Evolutionary conservation across 2,113 vertebrate species (phyloP).

Genomic region (Zapus hudsonius): DNA sequence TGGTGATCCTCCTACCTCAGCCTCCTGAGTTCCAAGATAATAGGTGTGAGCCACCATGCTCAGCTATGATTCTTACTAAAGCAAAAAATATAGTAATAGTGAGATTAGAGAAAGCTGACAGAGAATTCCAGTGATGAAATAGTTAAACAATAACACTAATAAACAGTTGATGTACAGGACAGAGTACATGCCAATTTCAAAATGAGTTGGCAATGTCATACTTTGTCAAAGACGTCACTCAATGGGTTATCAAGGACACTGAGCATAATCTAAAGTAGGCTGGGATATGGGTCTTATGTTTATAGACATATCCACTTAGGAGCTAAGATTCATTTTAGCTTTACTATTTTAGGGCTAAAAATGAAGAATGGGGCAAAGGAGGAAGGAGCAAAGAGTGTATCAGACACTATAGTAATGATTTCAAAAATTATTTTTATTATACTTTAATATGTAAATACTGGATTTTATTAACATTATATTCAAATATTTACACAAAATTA

Average conservation of each 20-base stretch:
- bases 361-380: slow-evolving; percentile 1
- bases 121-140: too few species aligned
- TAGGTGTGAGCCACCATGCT: too few species aligned
- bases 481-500: not conserved
- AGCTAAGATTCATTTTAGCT: slow-evolving; percentile 84
- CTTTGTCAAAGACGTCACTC: slow-evolving; percentile 55
- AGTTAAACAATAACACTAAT: not conserved
- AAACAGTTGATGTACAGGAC: not conserved
- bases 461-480: slow-evolving; percentile 38
- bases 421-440: slow-evolving; percentile 31
- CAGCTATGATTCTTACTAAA: too few species aligned
- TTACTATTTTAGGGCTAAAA: slow-evolving; percentile 81
- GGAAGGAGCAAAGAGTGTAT: not conserved
- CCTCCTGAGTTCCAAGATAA: too few species aligned
- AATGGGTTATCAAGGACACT: slow-evolving; percentile 86
- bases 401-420: not conserved
- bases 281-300: slow-evolving; percentile 86
- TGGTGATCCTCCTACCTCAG: too few species aligned
- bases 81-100: too few species aligned
- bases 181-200: slow-evolving; percentile 75
- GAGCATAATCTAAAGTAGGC: slow-evolving; percentile 82
- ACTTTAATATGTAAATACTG: not conserved
- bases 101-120: too few species aligned
- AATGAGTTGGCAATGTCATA: slow-evolving; percentile 71
- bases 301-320: slow-evolving; percentile 82